Conservation (phyloP, 2,888 invertebrate species). For the Pecten maximus region DNA sequence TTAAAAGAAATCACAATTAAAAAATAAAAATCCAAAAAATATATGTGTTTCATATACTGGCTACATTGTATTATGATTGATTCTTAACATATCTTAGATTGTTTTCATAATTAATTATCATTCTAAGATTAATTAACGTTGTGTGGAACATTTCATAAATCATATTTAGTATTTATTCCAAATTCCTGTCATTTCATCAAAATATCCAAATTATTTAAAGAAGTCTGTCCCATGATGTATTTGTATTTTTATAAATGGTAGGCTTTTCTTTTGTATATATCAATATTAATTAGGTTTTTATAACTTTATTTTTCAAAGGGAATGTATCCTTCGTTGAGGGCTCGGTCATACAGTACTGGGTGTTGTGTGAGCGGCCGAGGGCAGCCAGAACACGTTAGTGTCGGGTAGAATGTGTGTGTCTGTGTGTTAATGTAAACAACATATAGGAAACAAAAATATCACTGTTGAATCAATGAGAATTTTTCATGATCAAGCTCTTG, state of each 20-base stretch:
- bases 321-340: neutral
- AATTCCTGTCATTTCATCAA: too few species aligned
- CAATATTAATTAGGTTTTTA: neutral
- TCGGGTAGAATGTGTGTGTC: neutral
- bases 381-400: conserved; percentile 11
- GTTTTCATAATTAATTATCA: neutral
- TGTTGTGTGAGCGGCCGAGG: neutral
- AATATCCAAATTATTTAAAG: too few species aligned
- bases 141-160: too few species aligned
- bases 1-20: neutral
- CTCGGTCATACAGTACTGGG: neutral
- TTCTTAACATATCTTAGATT: neutral
- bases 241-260: too few species aligned
- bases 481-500: too few species aligned
- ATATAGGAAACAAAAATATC: too few species aligned
- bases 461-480: too few species aligned
- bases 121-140: too few species aligned
- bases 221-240: too few species aligned
- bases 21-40: neutral
- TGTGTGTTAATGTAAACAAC: neutral
- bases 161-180: too few species aligned
- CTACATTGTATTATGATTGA: neutral
- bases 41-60: neutral
- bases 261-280: too few species aligned
- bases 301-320: conserved; percentile 27